phyloP scores from a whole-genome alignment of 2,888 invertebrate species.

The Cheilosia grossa region DNA sequence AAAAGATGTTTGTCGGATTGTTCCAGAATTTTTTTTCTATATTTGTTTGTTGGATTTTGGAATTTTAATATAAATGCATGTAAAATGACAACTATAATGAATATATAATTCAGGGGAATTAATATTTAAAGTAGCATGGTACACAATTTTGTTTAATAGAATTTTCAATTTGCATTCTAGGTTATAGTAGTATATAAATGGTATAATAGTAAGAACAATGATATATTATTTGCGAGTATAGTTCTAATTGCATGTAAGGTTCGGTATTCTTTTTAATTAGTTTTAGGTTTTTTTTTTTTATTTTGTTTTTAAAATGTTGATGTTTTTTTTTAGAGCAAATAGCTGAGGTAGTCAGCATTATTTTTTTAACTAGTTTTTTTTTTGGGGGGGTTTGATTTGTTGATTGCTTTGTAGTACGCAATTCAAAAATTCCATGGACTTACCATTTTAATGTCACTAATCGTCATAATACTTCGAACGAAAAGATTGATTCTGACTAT shows the following conservation, averaged over 20 bases:
- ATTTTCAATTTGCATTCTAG: slow-evolving; percentile 68
- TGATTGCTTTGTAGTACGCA: slow-evolving; percentile 62
- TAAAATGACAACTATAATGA: slow-evolving; percentile 58
- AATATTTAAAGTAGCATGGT: slow-evolving; percentile 57
- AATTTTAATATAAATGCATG: slow-evolving; percentile 57
- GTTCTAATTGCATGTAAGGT: slow-evolving; percentile 65
- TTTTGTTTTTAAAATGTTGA: neutral
- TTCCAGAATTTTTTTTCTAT: slow-evolving; percentile 15
- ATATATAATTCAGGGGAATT: slow-evolving; percentile 33
- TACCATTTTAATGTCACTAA: slow-evolving; percentile 99
- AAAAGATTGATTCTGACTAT: slow-evolving; percentile 98
- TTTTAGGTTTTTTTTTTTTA: slow-evolving; percentile 22
- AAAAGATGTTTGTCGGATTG: slow-evolving; percentile 1
- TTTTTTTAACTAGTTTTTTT: slow-evolving; percentile 51
- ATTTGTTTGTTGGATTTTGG: slow-evolving; percentile 46
- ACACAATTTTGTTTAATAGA: slow-evolving; percentile 49
- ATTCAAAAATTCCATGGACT: slow-evolving; percentile 84
- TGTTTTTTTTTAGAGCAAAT: slow-evolving; percentile 45
- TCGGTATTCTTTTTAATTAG: slow-evolving; percentile 45
- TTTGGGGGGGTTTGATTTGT: slow-evolving; percentile 36
- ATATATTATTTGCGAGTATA: slow-evolving; percentile 53
- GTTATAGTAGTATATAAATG: slow-evolving; percentile 45
- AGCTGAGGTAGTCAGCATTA: slow-evolving; percentile 55
- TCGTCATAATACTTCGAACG: slow-evolving; percentile 98
- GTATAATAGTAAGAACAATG: slow-evolving; percentile 40